Evolutionary conservation across 2,888 invertebrate genomes (phyloP).

Genomic region (Petrophora chlorosata): DNA sequence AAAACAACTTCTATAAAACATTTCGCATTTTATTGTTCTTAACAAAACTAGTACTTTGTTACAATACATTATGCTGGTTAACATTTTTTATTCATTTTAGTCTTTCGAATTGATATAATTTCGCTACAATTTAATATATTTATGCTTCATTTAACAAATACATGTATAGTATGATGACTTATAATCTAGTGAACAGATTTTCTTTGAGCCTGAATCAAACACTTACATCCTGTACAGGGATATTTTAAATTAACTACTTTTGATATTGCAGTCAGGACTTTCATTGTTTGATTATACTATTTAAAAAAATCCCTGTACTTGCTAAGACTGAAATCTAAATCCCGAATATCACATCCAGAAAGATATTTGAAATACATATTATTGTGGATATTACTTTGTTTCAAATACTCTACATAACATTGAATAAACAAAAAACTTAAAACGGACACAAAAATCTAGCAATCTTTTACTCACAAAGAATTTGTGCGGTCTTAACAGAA

Average conservation of each 20-base stretch:
- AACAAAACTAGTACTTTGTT: conserved; percentile 69
- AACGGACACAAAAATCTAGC: no score
- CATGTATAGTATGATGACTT: conserved; percentile 24
- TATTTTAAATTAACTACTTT: not conserved
- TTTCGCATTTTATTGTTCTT: conserved; percentile 70
- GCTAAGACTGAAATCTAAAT: not conserved
- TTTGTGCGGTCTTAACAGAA: no score
- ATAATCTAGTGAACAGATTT: conserved; percentile 18
- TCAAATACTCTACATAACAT: no score
- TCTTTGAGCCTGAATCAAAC: conserved; percentile 21
- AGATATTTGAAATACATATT: no score
- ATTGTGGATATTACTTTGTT: no score
- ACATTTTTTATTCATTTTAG: conserved; percentile 50
- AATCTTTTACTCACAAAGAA: no score
- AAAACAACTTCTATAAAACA: conserved; percentile 63
- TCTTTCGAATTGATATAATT: conserved; percentile 46
- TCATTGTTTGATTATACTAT: no score
- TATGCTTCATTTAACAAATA: conserved; percentile 24
- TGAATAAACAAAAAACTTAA: no score
- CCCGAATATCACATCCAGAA: no score
- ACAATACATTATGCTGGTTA: conserved; percentile 68
- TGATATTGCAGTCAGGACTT: no score
- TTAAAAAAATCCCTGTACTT: not conserved
- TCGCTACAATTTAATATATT: conserved; percentile 35
- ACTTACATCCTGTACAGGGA: no score